These are phyloP conservation scores for Synanthedon myopaeformis DNA, from an alignment of 2,888 invertebrate genomes.

Conservation along the genomic window DNA sequence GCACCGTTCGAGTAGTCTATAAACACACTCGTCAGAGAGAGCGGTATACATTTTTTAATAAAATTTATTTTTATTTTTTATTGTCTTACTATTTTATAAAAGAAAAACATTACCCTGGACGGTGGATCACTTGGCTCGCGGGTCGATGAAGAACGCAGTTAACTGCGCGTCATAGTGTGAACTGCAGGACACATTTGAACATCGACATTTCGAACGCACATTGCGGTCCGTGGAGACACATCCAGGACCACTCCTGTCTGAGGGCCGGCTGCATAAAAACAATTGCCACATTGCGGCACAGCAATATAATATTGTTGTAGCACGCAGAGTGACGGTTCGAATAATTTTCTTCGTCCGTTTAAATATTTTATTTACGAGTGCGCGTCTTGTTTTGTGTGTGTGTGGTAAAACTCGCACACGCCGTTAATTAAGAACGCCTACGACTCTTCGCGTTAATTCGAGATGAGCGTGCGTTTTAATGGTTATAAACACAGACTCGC, in stretches of 20 bases:
- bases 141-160: neutral
- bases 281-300: neutral
- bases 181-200: neutral
- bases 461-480: neutral
- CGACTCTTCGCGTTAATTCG: neutral
- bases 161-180: neutral
- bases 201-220: neutral
- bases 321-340: neutral
- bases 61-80: too few relatives aligned
- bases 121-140: neutral
- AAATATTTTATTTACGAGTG: neutral
- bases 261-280: neutral
- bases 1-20: too few relatives aligned
- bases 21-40: too few relatives aligned
- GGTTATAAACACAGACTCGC: neutral
- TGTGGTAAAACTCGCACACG: too few relatives aligned
- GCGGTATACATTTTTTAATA: too few relatives aligned
- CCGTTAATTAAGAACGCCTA: neutral
- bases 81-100: neutral
- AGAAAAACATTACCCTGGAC: neutral
- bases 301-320: neutral
- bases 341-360: neutral
- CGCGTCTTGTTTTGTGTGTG: too few relatives aligned
- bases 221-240: neutral
- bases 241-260: neutral